phyloP scores from a whole-genome alignment of 2,797 vertebrate genomes.

The Acestrorhynchus altus region DNA sequence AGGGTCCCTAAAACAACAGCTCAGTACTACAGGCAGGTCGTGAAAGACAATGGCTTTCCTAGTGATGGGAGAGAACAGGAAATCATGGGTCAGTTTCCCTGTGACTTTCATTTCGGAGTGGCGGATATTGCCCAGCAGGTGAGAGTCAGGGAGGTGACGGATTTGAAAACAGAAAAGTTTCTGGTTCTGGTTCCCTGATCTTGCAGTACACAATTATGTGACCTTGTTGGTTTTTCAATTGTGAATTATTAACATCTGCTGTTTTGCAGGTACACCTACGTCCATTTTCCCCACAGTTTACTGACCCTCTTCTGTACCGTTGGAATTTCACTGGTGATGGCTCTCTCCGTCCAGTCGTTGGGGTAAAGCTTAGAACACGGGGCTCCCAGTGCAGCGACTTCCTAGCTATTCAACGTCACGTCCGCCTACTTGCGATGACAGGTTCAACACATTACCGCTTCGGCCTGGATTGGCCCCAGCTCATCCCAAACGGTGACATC shows the following conservation, averaged over 20 bases:
- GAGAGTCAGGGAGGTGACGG: slow-evolving; percentile 53
- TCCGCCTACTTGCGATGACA: slow-evolving; percentile 81
- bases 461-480: slow-evolving; percentile 91
- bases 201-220: too few relatives aligned
- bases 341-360: slow-evolving; percentile 79
- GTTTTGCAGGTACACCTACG: slow-evolving; percentile 80
- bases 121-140: slow-evolving; percentile 91
- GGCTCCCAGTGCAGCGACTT: slow-evolving; percentile 90
- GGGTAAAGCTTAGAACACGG: slow-evolving; percentile 82
- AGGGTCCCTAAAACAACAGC: slow-evolving; percentile 90
- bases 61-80: slow-evolving; percentile 62
- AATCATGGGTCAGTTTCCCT: slow-evolving; percentile 85
- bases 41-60: slow-evolving; percentile 87
- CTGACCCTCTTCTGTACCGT: slow-evolving; percentile 86
- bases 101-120: slow-evolving; percentile 92
- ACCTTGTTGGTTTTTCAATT: too few relatives aligned
- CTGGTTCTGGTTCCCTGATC: background rate
- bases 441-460: slow-evolving; percentile 90
- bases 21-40: slow-evolving; percentile 85
- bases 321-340: slow-evolving; percentile 93
- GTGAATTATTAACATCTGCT: background rate
- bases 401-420: slow-evolving; percentile 83
- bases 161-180: background rate
- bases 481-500: slow-evolving; percentile 86
- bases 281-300: slow-evolving; percentile 92